These are phyloP conservation scores for Pachypanchax playfairii DNA, from an alignment of 2,113 vertebrate species.

Conservation along the genomic window DNA sequence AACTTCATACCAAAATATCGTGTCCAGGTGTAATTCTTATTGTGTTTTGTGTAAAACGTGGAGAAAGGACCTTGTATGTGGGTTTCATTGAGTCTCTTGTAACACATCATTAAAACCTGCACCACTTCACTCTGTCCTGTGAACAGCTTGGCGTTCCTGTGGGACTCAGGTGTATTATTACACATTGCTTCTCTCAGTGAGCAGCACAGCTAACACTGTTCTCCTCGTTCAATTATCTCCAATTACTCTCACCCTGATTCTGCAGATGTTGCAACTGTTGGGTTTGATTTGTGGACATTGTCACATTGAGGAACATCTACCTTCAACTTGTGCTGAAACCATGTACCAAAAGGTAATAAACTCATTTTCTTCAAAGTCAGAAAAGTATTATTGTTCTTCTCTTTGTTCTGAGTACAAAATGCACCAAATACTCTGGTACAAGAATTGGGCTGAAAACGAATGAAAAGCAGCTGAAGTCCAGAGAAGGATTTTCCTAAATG, in stretches of 20 bases:
- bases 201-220: slow-evolving; percentile 15
- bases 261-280: slow-evolving; percentile 14
- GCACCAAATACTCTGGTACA: too few relatives aligned
- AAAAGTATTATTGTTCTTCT: too few relatives aligned
- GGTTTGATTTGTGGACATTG: slow-evolving; percentile 2
- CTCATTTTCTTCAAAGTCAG: too few relatives aligned
- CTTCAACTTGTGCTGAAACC: too few relatives aligned
- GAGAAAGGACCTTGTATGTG: slow-evolving; percentile 6
- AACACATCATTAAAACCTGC: slow-evolving; percentile 17
- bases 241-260: slow-evolving; percentile 34
- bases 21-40: too few relatives aligned
- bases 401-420: too few relatives aligned
- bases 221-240: slow-evolving; percentile 40
- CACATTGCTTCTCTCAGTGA: slow-evolving; percentile 2
- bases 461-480: too few relatives aligned
- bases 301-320: neutral
- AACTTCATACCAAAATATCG: too few relatives aligned
- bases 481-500: too few relatives aligned
- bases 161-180: slow-evolving; percentile 55
- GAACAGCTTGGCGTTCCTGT: slow-evolving; percentile 13
- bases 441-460: too few relatives aligned
- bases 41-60: too few relatives aligned
- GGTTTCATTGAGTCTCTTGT: neutral
- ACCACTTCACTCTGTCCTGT: neutral
- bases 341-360: too few relatives aligned